Percentiles rank a stretch among this genome's conserved stretches.
These are phyloP conservation scores for Synergus laeviventris DNA, from an alignment of 2,888 invertebrate genomes.

Conservation along the genomic window DNA sequence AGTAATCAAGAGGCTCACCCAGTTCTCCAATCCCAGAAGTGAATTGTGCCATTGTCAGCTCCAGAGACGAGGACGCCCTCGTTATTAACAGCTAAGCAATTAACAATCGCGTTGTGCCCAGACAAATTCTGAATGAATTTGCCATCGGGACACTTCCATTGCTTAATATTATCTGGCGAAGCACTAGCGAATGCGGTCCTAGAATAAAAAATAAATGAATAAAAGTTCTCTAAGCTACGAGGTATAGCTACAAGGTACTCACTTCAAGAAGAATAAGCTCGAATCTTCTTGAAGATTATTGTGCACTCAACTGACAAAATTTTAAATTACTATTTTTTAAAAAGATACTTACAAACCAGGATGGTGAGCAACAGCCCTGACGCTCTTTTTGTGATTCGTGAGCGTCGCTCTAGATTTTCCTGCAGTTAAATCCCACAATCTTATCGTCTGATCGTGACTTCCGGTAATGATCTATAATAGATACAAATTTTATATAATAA, in stretches of 20 bases:
- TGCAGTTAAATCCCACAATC: conserved; percentile 98
- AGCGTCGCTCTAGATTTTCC: conserved; percentile 95
- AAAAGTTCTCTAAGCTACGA: background rate
- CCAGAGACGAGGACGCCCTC: conserved; percentile 98
- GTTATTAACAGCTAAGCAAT: conserved; percentile 95
- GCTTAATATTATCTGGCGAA: conserved; percentile 98
- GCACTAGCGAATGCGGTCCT: conserved; percentile 97
- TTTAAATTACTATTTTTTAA: background rate
- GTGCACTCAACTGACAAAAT: background rate
- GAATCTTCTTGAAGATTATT: no score
- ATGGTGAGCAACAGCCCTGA: conserved; percentile 87
- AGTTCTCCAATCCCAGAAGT: conserved; percentile 99
- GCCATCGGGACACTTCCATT: conserved; percentile 99
- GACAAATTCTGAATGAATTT: conserved; percentile 97
- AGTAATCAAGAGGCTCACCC: conserved; percentile 77
- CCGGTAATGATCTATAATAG: conserved; percentile 86
- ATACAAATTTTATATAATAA: background rate
- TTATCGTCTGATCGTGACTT: conserved; percentile 96
- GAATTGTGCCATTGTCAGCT: conserved; percentile 98
- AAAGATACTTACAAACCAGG: conserved; percentile 80
- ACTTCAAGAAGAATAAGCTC: conserved; percentile 14
- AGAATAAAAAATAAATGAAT: conserved; percentile 14
- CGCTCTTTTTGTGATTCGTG: conserved; percentile 99
- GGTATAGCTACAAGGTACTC: no score
- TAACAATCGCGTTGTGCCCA: conserved; percentile 98